Base-by-base conservation (phyloP, 35 echinoderm and acorn worm genomes). In the Ophiothrix spiculata region DNA sequence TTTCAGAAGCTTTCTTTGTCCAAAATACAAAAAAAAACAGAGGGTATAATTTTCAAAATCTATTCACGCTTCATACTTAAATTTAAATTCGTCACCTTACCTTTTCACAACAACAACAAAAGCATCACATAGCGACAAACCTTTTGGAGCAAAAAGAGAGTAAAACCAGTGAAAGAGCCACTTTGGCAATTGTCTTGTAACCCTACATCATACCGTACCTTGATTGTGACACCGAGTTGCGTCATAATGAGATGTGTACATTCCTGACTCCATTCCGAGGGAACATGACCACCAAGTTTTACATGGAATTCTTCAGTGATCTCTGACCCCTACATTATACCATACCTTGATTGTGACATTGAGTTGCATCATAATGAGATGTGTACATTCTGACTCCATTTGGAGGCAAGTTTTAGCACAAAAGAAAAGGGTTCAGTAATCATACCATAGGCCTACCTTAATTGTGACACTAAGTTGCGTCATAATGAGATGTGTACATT, bases 181-280 rank as follows among this genome's bases (percentile, higher is more conserved):
- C n/a, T 63, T 63, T 63, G 56, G 56, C n/a, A n/a, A n/a, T n/a
- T n/a, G n/a, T n/a, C n/a, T n/a, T n/a, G n/a, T n/a, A n/a, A n/a
- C n/a, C n/a, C 14, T 15, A 15, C n/a, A 63, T 63, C 56, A 21
- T 31, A 75, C 35, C n/a, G 1, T 75, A 19, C 35, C 73, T 10
- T 74, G 12, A 17, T 74, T 15, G 94, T 97, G 37, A 97, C 90
- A 69, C 85, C 90, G 0, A 97, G 81, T 64, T 97, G 63, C n/a
- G 78, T 91, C 94, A 97, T 97, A 17, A 92, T 74, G 0, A 97
- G 90, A 29, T 89, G 83, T 15, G 94, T 92, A 35, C 94, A 92
- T 28, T 92, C 87, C 78, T 85, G 77, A 39, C 81, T 89, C 94
- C 94, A 97, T 32, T 97, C 94, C 23, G 90, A 86, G 11, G 92